phyloP scores from a whole-genome alignment of 2,888 invertebrate species.

The Luperina testacea region DNA sequence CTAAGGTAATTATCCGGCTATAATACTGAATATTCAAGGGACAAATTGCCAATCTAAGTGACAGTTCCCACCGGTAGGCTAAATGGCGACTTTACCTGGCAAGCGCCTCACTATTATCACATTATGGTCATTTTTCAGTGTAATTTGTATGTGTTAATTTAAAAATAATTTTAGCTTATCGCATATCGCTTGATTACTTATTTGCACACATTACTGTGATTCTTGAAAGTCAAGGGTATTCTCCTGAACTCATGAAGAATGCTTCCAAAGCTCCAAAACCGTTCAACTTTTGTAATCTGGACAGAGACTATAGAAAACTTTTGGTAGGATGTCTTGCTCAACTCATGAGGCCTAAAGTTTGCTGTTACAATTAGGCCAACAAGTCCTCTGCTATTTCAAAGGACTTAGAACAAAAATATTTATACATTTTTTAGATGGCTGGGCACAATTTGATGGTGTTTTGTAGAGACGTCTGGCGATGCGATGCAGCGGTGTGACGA shows the following conservation, averaged over 20 bases:
- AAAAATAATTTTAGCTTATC: constrained; percentile 5
- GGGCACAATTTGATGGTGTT: constrained; percentile 64
- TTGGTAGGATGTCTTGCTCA: neutral
- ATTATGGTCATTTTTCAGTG: constrained; percentile 38
- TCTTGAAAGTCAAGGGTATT: neutral
- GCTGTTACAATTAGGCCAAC: neutral
- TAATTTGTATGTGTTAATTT: constrained; percentile 31
- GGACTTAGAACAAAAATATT: neutral
- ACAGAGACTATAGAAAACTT: constrained; percentile 2
- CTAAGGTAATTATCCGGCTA: constrained; percentile 85
- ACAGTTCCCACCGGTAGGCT: constrained; percentile 75
- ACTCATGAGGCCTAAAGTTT: neutral
- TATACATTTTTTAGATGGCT: neutral
- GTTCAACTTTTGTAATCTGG: neutral
- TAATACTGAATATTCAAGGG: constrained; percentile 84
- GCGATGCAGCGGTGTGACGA: constrained; percentile 40
- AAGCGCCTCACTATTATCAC: constrained; percentile 44
- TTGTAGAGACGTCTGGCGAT: constrained; percentile 60
- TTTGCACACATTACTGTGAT: neutral
- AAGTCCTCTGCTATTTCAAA: neutral
- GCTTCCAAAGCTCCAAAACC: neutral
- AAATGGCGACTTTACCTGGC: constrained; percentile 39
- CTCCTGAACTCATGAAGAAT: neutral
- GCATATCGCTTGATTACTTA: neutral
- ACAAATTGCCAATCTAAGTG: constrained; percentile 82